Evolutionary conservation across 2,888 invertebrate species (phyloP).

Genomic region (Lasius platythorax): DNA sequence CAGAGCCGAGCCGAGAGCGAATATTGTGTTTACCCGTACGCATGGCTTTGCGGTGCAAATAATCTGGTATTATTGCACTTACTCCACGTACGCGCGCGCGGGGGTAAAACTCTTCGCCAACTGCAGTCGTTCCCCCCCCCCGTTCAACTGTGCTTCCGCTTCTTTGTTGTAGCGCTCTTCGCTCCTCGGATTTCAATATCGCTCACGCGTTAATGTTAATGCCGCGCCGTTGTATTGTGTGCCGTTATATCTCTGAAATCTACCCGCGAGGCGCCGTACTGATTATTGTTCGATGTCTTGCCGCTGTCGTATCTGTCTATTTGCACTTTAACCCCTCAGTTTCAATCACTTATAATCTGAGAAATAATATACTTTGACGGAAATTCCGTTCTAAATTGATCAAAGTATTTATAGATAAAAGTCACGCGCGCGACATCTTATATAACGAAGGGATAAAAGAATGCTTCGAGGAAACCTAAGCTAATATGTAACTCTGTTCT

Average conservation of each 20-base stretch:
- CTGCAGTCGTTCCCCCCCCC: constrained; percentile 61
- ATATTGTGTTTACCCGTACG: constrained; percentile 86
- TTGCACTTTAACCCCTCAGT: not conserved
- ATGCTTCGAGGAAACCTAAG: not conserved
- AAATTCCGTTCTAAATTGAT: not conserved
- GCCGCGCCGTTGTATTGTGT: constrained; percentile 25
- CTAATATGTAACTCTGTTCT: not conserved
- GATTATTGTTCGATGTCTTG: constrained; percentile 37
- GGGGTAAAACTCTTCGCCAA: constrained; percentile 67
- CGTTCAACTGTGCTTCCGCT: constrained; percentile 44
- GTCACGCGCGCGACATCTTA: not conserved
- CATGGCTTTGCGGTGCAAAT: constrained; percentile 85
- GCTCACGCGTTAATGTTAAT: constrained; percentile 47
- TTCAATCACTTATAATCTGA: not conserved
- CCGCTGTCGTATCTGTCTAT: not conserved
- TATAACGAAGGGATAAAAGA: not conserved
- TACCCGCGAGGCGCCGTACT: constrained; percentile 8
- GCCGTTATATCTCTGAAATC: constrained; percentile 12
- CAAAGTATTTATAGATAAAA: not conserved
- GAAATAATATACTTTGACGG: not conserved
- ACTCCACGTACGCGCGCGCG: constrained; percentile 77
- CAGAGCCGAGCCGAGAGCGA: constrained; percentile 83
- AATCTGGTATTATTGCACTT: constrained; percentile 86
- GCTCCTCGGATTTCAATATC: constrained; percentile 44
- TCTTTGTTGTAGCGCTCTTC: constrained; percentile 50